Percentiles rank a stretch among this genome's conserved stretches.
phyloP scores from a whole-genome alignment of 2,113 vertebrate genomes.

The Hippocampus mohnikei region DNA sequence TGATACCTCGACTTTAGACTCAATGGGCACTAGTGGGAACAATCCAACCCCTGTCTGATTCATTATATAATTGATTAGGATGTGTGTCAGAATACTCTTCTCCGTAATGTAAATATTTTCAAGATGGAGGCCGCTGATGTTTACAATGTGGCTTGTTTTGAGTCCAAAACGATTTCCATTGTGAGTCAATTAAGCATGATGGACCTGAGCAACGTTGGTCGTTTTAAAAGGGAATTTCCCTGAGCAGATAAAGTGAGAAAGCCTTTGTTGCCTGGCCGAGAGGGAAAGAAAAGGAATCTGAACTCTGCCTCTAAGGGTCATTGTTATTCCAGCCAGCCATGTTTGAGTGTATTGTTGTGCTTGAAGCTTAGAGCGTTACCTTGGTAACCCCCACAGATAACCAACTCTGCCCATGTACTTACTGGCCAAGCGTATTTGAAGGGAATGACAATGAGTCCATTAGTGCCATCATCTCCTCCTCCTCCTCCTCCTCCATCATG shows the following conservation, averaged over 20 bases:
- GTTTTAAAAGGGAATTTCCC: neutral
- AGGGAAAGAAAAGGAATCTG: constrained; percentile 8
- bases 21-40: neutral
- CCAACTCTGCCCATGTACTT: constrained; percentile 57
- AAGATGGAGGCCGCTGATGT: neutral
- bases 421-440: constrained; percentile 81
- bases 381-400: constrained; percentile 53
- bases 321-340: constrained; percentile 53
- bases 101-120: neutral
- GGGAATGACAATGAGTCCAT: constrained; percentile 70
- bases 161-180: neutral
- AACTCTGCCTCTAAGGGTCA: constrained; percentile 35
- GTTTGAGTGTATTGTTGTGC: constrained; percentile 51
- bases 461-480: constrained; percentile 53
- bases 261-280: neutral
- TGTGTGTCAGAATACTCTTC: neutral
- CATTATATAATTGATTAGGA: neutral
- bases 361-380: constrained; percentile 57
- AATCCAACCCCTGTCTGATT: neutral
- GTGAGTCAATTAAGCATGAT: neutral
- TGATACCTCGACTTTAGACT: too few relatives aligned
- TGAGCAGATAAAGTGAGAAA: constrained; percentile 5
- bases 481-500: constrained; percentile 35
- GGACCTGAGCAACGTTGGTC: neutral
- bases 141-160: neutral